These are phyloP conservation scores for Malthinus flaveolus DNA, from an alignment of 2,888 invertebrate species.

Conservation along the genomic window DNA sequence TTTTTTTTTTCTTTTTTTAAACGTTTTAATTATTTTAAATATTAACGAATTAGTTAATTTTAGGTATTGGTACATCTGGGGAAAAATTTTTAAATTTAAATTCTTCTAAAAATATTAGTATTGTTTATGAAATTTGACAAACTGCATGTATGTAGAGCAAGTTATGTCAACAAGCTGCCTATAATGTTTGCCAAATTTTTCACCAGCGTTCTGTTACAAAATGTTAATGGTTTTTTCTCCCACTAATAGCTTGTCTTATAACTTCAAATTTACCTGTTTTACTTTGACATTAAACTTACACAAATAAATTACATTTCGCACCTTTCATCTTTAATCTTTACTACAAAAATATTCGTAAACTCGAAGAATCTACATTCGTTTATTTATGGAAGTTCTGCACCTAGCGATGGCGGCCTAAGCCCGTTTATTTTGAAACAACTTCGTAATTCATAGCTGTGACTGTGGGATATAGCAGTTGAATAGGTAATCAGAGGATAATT, in stretches of 20 bases:
- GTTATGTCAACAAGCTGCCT: conserved; percentile 16
- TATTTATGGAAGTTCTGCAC: no score
- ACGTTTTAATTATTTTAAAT: neutral
- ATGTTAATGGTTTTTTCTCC: conserved; percentile 8
- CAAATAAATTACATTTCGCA: neutral
- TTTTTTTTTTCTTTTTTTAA: neutral
- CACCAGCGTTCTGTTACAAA: neutral
- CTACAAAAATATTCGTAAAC: no score
- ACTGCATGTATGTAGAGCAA: conserved; percentile 10
- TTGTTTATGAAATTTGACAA: conserved; percentile 21
- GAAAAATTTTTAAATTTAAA: conserved; percentile 10
- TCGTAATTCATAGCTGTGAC: no score
- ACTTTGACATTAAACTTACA: neutral
- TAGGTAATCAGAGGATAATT: no score
- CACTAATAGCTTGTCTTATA: conserved; percentile 4
- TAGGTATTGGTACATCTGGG: neutral
- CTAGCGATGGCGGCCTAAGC: no score
- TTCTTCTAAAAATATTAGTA: conserved; percentile 13
- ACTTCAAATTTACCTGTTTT: conserved; percentile 1
- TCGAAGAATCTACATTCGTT: no score
- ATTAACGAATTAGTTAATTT: neutral
- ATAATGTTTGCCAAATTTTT: conserved; percentile 16
- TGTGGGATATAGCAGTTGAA: no score
- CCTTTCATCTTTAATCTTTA: no score
- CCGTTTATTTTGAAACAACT: no score